Evolutionary conservation across 1,140 invertebrate species (phyloP).

Genomic region (Drosophila ficusphila): DNA sequence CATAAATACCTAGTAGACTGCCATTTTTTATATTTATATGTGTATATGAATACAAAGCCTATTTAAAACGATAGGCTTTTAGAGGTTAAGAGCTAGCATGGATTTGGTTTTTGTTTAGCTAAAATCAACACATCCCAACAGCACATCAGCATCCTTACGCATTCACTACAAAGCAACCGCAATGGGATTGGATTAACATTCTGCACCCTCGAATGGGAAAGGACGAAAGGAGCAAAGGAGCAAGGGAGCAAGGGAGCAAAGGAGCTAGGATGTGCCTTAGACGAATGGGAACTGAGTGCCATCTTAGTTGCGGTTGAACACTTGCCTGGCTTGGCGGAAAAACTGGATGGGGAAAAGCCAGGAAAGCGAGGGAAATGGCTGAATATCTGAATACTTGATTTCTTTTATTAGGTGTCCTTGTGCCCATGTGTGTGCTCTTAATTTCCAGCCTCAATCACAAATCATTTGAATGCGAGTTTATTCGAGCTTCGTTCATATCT

Average conservation of each 20-base stretch:
- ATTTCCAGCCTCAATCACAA: conserved; percentile 12
- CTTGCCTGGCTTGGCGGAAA: conserved; percentile 46
- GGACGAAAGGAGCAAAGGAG: neutral
- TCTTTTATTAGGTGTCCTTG: conserved; percentile 42
- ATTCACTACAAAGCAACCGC: conserved; percentile 74
- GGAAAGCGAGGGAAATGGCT: conserved; percentile 33
- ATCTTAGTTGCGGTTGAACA: conserved; percentile 75
- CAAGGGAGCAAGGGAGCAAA: no score
- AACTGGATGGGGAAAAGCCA: neutral
- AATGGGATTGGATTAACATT: conserved; percentile 80
- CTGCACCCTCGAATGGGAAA: conserved; percentile 44
- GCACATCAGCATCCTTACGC: neutral
- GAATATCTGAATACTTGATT: conserved; percentile 74
- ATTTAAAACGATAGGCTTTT: neutral
- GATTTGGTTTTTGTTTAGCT: conserved; percentile 26
- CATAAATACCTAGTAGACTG: no score
- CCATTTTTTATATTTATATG: no score
- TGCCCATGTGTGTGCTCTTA: conserved; percentile 7
- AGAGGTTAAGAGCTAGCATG: conserved; percentile 8
- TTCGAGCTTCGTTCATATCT: neutral
- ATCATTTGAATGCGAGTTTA: conserved; percentile 12
- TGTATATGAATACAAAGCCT: no score
- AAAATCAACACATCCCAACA: conserved; percentile 62
- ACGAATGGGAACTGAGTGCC: conserved; percentile 39
- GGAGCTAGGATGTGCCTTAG: neutral